Evolutionary conservation across 2,888 invertebrate species (phyloP), one percentile per base, ranked within the genome.

Genomic region (Euproctis similis): DNA sequence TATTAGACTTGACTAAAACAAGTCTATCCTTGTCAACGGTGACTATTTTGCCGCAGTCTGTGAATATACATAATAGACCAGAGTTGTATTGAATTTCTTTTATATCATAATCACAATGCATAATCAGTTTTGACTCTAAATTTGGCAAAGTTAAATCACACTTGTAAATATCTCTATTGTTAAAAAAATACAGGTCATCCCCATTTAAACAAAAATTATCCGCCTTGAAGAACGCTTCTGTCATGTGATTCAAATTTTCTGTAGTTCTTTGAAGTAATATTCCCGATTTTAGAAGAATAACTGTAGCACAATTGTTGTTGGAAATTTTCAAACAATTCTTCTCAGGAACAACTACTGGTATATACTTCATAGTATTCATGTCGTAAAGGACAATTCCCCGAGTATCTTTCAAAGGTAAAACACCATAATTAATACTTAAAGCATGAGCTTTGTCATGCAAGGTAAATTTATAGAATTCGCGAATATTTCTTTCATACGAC

Each of bases 31-130:
- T 59, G 2, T 26, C 31, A 9, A 73, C 36, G 6, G 50, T 71
- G 0, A 75, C 41, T 17, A 78, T 74, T 40, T 66, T 66, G 1
- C 78, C 78, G 39, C 71, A 71, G 24, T 66, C 60, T 1, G 78
- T 78, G 33, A 77, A 81, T 13, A 80, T 28, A 30, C 59, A 48
- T 22, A 77, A 18, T 6, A 31, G 23, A 4, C 46, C 47, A 24
- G 64, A 46, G 26, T 57, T 55, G 34, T 62, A 61, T 24, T 67
- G 59, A 12, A 81, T 62, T 42, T 68, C 65, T 42, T 69, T 74
- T 0, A 80, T 71, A 39, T 67, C 63, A 47, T 66, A 76, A 3
- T 66, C 57, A 32, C 70, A 66, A 22, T 60, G 58, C 1, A 62
- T 26, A 9, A 77, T 46, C 14, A 70, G 48, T 24, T 59, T 57